These are phyloP conservation scores for Potorous gilbertii DNA, from an alignment of 2,797 vertebrate genomes.

Conservation along the genomic window DNA sequence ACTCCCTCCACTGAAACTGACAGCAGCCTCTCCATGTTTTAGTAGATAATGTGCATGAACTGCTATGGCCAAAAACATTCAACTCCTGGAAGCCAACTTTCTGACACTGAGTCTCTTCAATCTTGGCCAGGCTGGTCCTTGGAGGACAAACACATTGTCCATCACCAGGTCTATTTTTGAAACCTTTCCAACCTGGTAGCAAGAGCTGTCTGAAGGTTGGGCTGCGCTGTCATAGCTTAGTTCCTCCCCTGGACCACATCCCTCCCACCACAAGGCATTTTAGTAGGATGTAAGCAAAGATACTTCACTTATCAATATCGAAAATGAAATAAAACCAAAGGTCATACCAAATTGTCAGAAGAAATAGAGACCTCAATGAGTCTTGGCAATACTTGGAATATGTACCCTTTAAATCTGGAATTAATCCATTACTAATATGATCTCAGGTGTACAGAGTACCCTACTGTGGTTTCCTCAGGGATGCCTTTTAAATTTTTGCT, in stretches of 20 bases:
- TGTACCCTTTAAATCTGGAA: background rate
- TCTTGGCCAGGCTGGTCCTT: background rate
- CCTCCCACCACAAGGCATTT: background rate
- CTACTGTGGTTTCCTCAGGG: background rate
- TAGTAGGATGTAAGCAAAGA: background rate
- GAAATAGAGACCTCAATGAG: background rate
- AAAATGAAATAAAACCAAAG: constrained; percentile 28
- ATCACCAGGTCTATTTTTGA: background rate
- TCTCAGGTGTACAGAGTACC: background rate
- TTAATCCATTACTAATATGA: background rate
- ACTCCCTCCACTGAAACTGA: background rate
- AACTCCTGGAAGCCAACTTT: background rate
- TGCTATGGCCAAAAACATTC: background rate
- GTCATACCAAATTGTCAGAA: background rate
- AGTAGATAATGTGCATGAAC: background rate
- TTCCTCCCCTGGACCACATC: background rate
- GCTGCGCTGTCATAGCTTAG: background rate
- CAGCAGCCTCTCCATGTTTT: background rate
- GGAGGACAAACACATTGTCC: background rate
- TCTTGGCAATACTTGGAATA: too few species aligned
- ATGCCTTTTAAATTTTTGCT: background rate
- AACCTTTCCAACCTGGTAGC: background rate
- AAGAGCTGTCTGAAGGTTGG: background rate
- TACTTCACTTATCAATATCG: background rate
- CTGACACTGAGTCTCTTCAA: background rate